These are phyloP conservation scores for Amazona guildingii DNA, from an alignment of 2,113 vertebrate species.

Conservation along the genomic window DNA sequence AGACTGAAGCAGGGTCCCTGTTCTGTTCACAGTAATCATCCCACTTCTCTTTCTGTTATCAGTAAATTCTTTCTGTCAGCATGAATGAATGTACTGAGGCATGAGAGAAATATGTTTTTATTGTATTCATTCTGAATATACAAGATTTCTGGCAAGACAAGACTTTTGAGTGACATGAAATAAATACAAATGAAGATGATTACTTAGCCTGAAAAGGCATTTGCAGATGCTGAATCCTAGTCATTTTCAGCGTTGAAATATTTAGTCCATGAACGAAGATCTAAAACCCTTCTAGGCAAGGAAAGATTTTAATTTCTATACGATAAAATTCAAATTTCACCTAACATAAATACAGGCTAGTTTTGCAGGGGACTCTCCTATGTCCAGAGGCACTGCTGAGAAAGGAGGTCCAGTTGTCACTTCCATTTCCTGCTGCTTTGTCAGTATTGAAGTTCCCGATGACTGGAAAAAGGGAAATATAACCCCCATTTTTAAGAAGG, in stretches of 20 bases:
- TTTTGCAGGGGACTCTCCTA: background rate
- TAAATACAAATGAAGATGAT: background rate
- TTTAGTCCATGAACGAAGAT: background rate
- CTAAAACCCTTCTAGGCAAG: background rate
- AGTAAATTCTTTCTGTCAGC: conserved; percentile 21
- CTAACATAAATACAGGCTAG: background rate
- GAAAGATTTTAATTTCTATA: background rate
- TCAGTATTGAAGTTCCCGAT: too few species aligned
- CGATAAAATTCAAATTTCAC: background rate
- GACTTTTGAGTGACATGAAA: background rate
- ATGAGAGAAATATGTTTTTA: background rate
- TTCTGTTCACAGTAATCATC: background rate
- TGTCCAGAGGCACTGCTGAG: background rate
- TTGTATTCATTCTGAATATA: conserved; percentile 16
- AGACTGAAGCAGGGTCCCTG: background rate
- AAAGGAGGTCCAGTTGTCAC: background rate
- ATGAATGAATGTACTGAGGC: background rate
- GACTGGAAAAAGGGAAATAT: too few species aligned
- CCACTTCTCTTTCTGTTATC: background rate
- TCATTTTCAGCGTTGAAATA: background rate
- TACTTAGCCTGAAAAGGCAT: background rate
- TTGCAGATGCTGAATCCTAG: background rate
- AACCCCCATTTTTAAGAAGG: too few species aligned
- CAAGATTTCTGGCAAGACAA: background rate
- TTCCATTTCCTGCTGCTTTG: background rate